Percentiles rank a stretch among this genome's conserved stretches.
These are phyloP conservation scores for Metallyticus violacea DNA, from an alignment of 2,888 invertebrate genomes.

Conservation along the genomic window DNA sequence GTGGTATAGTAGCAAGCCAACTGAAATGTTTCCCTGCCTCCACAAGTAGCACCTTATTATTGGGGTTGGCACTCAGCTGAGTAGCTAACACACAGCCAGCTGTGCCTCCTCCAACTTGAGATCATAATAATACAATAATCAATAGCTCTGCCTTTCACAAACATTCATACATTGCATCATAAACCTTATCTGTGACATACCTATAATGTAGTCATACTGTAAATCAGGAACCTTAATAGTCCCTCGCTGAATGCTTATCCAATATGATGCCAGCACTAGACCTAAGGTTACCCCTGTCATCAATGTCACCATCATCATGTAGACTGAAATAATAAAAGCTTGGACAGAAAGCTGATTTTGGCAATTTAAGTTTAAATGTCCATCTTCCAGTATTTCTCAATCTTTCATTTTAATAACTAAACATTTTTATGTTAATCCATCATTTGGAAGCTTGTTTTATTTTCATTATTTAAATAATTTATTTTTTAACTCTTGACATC, in stretches of 20 bases:
- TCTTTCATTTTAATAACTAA: neutral
- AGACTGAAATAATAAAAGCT: constrained; percentile 28
- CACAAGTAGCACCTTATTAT: constrained; percentile 58
- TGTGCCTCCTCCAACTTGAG: constrained; percentile 69
- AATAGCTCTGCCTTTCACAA: neutral
- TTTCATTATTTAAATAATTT: neutral
- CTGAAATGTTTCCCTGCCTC: constrained; percentile 71
- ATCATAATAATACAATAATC: neutral
- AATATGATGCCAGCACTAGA: constrained; percentile 24
- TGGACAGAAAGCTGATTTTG: neutral
- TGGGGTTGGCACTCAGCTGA: constrained; percentile 57
- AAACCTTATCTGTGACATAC: constrained; percentile 15
- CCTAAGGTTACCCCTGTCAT: constrained; percentile 29
- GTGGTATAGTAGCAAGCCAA: constrained; percentile 61
- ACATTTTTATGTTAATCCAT: neutral
- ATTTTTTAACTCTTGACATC: too few relatives aligned
- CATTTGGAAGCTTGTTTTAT: too few relatives aligned
- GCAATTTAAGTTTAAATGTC: neutral
- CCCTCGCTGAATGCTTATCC: constrained; percentile 20
- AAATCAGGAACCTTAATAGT: constrained; percentile 22
- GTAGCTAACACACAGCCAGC: constrained; percentile 69
- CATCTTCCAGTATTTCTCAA: neutral
- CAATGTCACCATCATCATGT: constrained; percentile 20
- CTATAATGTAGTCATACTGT: constrained; percentile 34
- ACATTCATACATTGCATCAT: neutral